Base-by-base conservation (phyloP, 2,888 invertebrate species). In the Drosophila anomalata region DNA sequence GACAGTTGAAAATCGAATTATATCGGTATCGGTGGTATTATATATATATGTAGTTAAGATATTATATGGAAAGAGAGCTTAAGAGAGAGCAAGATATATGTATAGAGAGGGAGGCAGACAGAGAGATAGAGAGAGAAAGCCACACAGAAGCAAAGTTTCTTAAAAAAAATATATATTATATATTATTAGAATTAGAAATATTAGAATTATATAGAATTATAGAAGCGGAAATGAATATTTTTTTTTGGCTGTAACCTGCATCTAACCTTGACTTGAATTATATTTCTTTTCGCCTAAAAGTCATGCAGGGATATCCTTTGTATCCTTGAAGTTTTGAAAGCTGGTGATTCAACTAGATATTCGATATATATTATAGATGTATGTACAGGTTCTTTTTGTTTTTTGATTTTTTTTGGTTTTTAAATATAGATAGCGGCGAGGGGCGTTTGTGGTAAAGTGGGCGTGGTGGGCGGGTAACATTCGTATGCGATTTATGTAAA, bases 401-500 rank as follows among this genome's bases (percentile, higher is more conserved):
- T 42, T 50, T 50, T 48, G 33, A 55, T 65, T 12, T 39, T 51
- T 56, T 17, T 48, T 39, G 9, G 24, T 59, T 8, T 11, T 12
- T n/a, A 6, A n/a, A 36, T n/a, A 46, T 31, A 52, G 33, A 60
- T 68, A 52, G 60, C 47, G 52, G 72, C 72, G 48, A 61, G 22
- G 46, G 68, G 72, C 72, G 52, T 12, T 60, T 50, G 39, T 44
- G 47, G 72, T 60, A 42, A 42, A 20, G 41, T 42, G 41, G 47
- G 36, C 24, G n/a, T 17, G 31, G 42, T 44, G 70, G 67, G 59
- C 67, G 65, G 65, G 55, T 39, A 65, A 67, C 59, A 60, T 60
- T 75, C 54, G 69, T 66, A 78, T 79, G 78, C 69, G 54, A 47
- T 66, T 55, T 57, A 79, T 79, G 79, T 77, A 58, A 36, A 71